These are phyloP conservation scores for Pterois miles DNA, from an alignment of 2,797 vertebrate species.

Conservation along the genomic window DNA sequence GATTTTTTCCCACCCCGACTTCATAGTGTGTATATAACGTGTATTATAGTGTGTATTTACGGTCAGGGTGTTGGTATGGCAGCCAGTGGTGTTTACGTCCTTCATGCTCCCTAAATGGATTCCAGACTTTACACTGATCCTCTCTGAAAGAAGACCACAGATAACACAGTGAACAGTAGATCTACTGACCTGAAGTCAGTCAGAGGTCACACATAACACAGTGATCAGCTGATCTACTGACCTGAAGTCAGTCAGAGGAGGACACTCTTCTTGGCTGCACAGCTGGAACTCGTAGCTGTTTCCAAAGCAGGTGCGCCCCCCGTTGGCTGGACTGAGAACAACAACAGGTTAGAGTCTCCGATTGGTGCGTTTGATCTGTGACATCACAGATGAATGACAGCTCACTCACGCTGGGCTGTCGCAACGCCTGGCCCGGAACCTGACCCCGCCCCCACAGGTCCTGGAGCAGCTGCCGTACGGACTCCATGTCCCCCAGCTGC, in stretches of 20 bases:
- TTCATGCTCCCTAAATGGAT: slow-evolving; percentile 91
- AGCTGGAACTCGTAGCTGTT: slow-evolving; percentile 94
- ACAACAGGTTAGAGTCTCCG: slow-evolving; percentile 22
- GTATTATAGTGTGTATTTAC: slow-evolving; percentile 73
- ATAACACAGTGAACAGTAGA: not conserved
- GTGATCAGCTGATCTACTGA: not conserved
- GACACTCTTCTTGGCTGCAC: slow-evolving; percentile 90
- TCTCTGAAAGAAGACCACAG: slow-evolving; percentile 77
- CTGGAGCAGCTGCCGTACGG: slow-evolving; percentile 92
- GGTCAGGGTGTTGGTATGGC: slow-evolving; percentile 91
- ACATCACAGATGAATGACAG: slow-evolving; percentile 6
- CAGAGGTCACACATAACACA: not conserved
- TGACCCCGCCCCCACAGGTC: slow-evolving; percentile 91
- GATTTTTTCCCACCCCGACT: too few relatives aligned
- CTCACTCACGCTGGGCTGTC: slow-evolving; percentile 93
- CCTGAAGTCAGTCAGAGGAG: slow-evolving; percentile 88
- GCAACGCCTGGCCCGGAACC: slow-evolving; percentile 89
- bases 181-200: not conserved
- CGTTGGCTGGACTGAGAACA: slow-evolving; percentile 89
- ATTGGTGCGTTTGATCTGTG: not conserved
- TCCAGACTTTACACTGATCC: slow-evolving; percentile 93
- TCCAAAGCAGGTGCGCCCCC: slow-evolving; percentile 92
- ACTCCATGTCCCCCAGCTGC: slow-evolving; percentile 94
- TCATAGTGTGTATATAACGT: not conserved
- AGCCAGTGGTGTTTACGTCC: slow-evolving; percentile 94